phyloP scores from a whole-genome alignment of 1,140 invertebrate genomes.

The Daktulosphaira vitifoliae region DNA sequence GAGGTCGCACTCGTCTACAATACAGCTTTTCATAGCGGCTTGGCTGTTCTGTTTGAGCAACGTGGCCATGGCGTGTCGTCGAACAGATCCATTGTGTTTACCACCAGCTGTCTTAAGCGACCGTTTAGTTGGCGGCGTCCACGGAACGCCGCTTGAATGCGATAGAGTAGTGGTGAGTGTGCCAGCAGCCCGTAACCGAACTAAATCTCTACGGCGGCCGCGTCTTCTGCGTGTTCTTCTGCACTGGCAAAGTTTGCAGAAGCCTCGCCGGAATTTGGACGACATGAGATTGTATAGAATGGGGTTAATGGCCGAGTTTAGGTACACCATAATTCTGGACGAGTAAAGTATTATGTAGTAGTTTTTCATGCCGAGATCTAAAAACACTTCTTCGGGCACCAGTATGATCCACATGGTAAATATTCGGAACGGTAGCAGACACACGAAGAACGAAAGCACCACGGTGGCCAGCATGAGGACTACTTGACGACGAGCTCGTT shows the following conservation, averaged over 20 bases:
- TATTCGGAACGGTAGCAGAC: conserved; percentile 75
- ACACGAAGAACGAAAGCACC: conserved; percentile 82
- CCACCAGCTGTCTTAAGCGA: neutral
- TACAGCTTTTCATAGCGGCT: neutral
- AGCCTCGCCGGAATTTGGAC: conserved; percentile 80
- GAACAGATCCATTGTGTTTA: neutral
- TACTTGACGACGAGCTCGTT: conserved; percentile 35
- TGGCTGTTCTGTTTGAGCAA: neutral
- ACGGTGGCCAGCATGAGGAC: conserved; percentile 84
- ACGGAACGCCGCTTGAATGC: conserved; percentile 29
- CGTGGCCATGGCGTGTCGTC: neutral
- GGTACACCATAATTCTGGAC: conserved; percentile 74
- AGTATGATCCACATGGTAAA: conserved; percentile 77
- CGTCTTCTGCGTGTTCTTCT: neutral
- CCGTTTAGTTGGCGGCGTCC: neutral
- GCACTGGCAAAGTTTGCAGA: conserved; percentile 50
- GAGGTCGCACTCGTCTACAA: neutral
- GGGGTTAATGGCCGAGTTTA: conserved; percentile 83
- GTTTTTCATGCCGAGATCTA: conserved; percentile 48
- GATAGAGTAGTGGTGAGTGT: conserved; percentile 39
- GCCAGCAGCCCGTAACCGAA: conserved; percentile 35
- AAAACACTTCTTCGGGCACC: conserved; percentile 55
- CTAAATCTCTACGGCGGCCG: conserved; percentile 17
- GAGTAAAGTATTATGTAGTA: conserved; percentile 82
- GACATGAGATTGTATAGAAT: conserved; percentile 85